Conservation (phyloP, 2,888 invertebrate species). For the Syritta pipiens region DNA sequence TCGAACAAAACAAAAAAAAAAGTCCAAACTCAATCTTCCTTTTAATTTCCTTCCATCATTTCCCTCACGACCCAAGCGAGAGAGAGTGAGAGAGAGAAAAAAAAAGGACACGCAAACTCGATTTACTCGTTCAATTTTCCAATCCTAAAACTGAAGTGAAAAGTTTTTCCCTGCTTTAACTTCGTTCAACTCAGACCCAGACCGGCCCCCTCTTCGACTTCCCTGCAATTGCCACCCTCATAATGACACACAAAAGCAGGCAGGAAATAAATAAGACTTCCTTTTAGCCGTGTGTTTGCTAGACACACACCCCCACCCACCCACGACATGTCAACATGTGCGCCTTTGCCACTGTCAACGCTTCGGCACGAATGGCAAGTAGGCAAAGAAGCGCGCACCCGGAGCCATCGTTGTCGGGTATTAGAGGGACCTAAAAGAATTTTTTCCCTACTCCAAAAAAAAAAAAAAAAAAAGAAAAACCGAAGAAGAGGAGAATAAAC, state of each 20-base stretch:
- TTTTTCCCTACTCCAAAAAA: slow-evolving; percentile 13
- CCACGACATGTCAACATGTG: slow-evolving; percentile 46
- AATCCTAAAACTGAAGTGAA: slow-evolving; percentile 44
- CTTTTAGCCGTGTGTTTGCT: slow-evolving; percentile 30
- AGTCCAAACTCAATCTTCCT: slow-evolving; percentile 53
- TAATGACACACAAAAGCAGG: slow-evolving; percentile 43
- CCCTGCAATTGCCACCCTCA: slow-evolving; percentile 56
- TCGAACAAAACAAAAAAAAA: slow-evolving; percentile 38
- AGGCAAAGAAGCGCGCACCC: neutral
- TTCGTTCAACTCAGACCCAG: neutral
- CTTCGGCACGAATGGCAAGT: slow-evolving; percentile 41
- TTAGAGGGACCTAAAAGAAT: slow-evolving; percentile 29
- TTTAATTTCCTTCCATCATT: slow-evolving; percentile 58
- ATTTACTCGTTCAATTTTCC: slow-evolving; percentile 59
- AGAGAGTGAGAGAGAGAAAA: neutral
- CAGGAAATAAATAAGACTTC: slow-evolving; percentile 67
- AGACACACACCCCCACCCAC: too few species aligned
- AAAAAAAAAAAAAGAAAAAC: neutral
- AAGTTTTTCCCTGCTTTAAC: slow-evolving; percentile 20
- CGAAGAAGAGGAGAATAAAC: slow-evolving; percentile 29
- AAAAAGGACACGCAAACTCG: slow-evolving; percentile 44
- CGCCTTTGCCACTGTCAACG: slow-evolving; percentile 57
- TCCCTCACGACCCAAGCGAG: neutral
- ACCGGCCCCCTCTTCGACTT: slow-evolving; percentile 1
- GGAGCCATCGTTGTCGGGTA: slow-evolving; percentile 2